Evolutionary conservation across 2,797 vertebrate genomes (phyloP).

Genomic region (Esox lucius): DNA sequence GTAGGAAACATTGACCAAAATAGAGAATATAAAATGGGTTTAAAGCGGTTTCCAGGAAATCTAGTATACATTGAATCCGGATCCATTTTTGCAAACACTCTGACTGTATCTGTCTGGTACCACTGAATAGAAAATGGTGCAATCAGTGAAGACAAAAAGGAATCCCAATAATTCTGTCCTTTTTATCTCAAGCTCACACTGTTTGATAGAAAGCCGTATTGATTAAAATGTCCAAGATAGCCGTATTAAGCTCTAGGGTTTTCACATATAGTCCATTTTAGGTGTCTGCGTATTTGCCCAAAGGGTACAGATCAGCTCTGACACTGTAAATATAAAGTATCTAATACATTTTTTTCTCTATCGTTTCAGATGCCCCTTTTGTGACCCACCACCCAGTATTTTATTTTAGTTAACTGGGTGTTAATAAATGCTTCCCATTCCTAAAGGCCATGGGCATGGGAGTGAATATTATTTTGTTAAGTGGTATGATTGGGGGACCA

Average conservation of each 20-base stretch:
- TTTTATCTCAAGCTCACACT: neutral
- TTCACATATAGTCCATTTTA: neutral
- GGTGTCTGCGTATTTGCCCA: too few relatives aligned
- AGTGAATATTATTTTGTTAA: too few relatives aligned
- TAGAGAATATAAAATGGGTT: neutral
- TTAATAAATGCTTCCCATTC: neutral
- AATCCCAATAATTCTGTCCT: neutral
- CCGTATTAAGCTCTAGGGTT: neutral
- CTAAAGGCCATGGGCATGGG: too few relatives aligned
- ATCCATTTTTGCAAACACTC: neutral
- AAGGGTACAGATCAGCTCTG: too few relatives aligned
- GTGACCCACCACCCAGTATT: too few relatives aligned
- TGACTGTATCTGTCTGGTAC: neutral
- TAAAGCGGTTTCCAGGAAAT: neutral
- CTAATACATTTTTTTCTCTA: too few relatives aligned
- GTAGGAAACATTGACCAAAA: neutral
- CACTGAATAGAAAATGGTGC: neutral
- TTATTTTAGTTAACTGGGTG: neutral
- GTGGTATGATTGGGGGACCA: too few relatives aligned
- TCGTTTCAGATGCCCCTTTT: too few relatives aligned
- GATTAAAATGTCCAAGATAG: conserved; percentile 4
- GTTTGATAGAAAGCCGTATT: neutral
- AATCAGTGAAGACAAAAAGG: neutral
- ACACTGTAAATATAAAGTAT: neutral
- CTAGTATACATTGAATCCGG: neutral